Evolutionary conservation across 2,797 vertebrate genomes (phyloP), one percentile per base, ranked within the genome.

Genomic region (Anabas testudineus): DNA sequence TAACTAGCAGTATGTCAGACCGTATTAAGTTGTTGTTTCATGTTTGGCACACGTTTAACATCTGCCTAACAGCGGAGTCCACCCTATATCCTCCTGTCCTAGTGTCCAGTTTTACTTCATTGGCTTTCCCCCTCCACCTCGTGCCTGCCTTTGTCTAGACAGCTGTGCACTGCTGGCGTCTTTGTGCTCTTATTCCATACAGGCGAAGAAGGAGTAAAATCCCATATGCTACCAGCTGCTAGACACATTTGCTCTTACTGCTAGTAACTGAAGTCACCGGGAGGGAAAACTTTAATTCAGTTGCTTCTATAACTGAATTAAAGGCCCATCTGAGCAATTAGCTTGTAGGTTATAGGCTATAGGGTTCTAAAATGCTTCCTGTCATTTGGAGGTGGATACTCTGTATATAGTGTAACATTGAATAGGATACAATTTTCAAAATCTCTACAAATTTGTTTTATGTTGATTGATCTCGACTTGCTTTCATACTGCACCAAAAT

Each of bases 151-250:
- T 90, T 91, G 88, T 95, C 92, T 87, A 76, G 90, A 91, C 92
- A 93, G 88, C 91, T 93, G 90, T 80, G 80, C 85, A 19, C 86
- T 76, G 88, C 81, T 82, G 87, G 74, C 69, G 78, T 91, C 88
- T 92, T 90, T 91, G 86, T 91, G 81, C 79, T 84, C 70, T 61
- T 37, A 77, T 68, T 76, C 84, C 76, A 71, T 65, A 63, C 57
- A 74, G 67, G 73, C 46, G 1, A 69, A 7, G 77, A 72, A 67
- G 52, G 48, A 52, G 66, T 76, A 72, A 69, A 79, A 78, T 56
- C 70, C 82, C 85, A 84, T 84, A 90, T 90, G 83, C 82, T 75
- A 87, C 88, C 93, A 94, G 91, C 91, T 94, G 92, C 86, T 86
- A 82, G 64, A 88, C 87, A 72, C 87, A 89, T 89, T 92, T 88